Percentiles rank a stretch among this genome's conserved stretches.
Evolutionary conservation across 2,113 vertebrate genomes (phyloP).

Genomic region (Opisthocomus hoazin): DNA sequence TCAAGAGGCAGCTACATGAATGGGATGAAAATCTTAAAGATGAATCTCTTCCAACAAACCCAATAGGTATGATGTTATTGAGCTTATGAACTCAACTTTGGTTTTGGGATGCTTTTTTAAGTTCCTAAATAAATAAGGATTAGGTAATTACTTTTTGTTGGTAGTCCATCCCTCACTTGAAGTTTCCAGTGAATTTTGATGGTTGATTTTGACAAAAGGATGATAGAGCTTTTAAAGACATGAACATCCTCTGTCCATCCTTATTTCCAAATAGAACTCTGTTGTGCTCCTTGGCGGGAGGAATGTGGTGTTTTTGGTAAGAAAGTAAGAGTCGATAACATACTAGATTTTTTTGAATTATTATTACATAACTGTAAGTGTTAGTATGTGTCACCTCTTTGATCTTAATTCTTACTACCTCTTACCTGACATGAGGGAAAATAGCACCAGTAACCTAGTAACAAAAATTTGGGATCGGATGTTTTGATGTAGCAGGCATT

Average conservation of each 20-base stretch:
- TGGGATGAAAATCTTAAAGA: constrained; percentile 98
- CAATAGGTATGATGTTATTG: constrained; percentile 77
- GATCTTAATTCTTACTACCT: not conserved
- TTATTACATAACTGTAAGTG: not conserved
- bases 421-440: not conserved
- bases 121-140: not conserved
- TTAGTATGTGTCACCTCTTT: not conserved
- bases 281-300: not conserved
- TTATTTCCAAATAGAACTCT: not conserved
- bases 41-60: constrained; percentile 93
- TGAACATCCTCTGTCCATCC: not conserved
- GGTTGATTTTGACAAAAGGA: not conserved
- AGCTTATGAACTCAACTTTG: not conserved
- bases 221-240: not conserved
- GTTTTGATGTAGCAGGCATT: not conserved
- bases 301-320: not conserved
- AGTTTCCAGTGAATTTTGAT: not conserved
- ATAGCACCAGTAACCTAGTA: not conserved
- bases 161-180: not conserved
- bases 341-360: not conserved
- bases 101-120: not conserved
- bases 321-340: not conserved
- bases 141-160: not conserved
- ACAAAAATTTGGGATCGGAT: not conserved
- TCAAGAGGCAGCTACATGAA: constrained; percentile 93